Percentiles rank a stretch among this genome's conserved stretches.
phyloP scores from a whole-genome alignment of 2,888 invertebrate species.

The Leptopilina syphax region DNA sequence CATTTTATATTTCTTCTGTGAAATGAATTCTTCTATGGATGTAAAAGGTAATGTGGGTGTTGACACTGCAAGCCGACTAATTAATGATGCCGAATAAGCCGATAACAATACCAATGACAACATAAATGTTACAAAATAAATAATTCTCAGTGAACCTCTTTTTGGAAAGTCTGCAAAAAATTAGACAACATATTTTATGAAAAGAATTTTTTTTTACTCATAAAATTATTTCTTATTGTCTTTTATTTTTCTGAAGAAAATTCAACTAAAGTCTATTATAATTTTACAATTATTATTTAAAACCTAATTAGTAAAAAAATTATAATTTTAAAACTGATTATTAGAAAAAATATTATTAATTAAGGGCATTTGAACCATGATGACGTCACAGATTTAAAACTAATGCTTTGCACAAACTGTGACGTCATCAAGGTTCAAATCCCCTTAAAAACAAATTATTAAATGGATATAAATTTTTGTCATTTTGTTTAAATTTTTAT shows the following conservation, averaged over 20 bases:
- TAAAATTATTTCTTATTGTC: neutral
- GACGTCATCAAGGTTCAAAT: too few relatives aligned
- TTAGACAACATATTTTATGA: neutral
- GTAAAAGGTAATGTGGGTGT: neutral
- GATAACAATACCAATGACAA: conserved; percentile 1
- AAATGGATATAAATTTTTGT: too few relatives aligned
- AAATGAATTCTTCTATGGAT: neutral
- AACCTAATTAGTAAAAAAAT: too few relatives aligned
- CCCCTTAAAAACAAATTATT: too few relatives aligned
- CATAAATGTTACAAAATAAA: neutral
- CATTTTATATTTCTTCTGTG: neutral
- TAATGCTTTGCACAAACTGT: too few relatives aligned
- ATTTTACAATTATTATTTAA: too few relatives aligned
- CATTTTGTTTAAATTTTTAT: too few relatives aligned
- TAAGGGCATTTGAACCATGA: too few relatives aligned
- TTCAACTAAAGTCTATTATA: too few relatives aligned
- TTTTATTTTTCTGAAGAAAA: neutral
- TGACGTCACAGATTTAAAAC: too few relatives aligned
- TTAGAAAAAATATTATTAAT: too few relatives aligned
- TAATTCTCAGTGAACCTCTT: neutral
- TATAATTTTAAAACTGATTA: too few relatives aligned
- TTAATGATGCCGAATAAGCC: conserved; percentile 1
- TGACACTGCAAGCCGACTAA: neutral
- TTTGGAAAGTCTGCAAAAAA: neutral
- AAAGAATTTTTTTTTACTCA: neutral